Conservation (phyloP, 2,113 vertebrate genomes). For the Artemisiospiza belli region DNA sequence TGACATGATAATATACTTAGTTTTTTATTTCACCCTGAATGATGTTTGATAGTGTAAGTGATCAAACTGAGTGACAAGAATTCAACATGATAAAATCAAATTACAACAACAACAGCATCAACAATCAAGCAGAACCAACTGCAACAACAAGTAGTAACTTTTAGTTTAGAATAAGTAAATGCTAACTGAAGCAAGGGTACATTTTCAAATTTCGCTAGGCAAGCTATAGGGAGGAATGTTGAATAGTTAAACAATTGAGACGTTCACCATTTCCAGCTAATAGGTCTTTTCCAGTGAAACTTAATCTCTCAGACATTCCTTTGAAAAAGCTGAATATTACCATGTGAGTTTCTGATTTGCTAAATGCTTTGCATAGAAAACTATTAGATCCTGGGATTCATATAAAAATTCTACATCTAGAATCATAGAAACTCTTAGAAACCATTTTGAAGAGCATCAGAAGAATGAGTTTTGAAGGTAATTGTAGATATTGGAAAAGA, state of each 20-base stretch:
- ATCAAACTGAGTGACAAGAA: neutral
- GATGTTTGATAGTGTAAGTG: neutral
- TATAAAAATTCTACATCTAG: neutral
- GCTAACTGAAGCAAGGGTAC: neutral
- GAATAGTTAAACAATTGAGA: neutral
- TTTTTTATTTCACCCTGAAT: neutral
- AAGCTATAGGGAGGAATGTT: neutral
- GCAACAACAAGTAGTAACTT: neutral
- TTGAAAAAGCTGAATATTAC: neutral
- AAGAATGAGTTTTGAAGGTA: neutral
- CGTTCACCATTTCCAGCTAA: neutral
- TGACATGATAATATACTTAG: neutral
- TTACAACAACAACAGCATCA: neutral
- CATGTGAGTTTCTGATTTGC: neutral
- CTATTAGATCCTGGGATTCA: neutral
- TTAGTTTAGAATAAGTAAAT: neutral
- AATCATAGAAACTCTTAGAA: neutral
- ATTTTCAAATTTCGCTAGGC: neutral
- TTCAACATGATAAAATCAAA: neutral
- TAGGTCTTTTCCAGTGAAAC: neutral
- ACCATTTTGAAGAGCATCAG: neutral
- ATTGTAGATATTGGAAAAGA: neutral
- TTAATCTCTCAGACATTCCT: neutral
- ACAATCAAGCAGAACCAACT: neutral
- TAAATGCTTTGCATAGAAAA: neutral